Conservation (phyloP, 2,797 vertebrate genomes). For the Antennarius maculatus region DNA sequence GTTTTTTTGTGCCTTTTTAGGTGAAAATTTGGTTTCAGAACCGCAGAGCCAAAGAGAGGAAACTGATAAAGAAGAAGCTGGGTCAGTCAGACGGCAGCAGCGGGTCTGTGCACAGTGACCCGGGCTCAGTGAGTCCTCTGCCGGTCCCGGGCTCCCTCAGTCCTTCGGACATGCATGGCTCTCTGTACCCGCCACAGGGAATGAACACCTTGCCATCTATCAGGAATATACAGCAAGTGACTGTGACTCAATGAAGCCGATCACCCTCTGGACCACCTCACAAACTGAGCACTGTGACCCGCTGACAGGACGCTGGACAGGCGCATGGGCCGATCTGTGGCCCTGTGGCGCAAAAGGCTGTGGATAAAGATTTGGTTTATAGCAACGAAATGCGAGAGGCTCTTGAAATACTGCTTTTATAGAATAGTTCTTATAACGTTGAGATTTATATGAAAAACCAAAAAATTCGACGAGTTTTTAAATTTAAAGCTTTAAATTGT, state of each 20-base stretch:
- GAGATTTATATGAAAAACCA: slow-evolving; percentile 28
- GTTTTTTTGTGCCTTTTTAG: slow-evolving; percentile 65
- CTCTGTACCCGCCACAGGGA: slow-evolving; percentile 85
- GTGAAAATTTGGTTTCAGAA: slow-evolving; percentile 99
- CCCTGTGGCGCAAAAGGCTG: slow-evolving; percentile 65
- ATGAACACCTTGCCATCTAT: slow-evolving; percentile 88
- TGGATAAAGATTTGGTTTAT: slow-evolving; percentile 60
- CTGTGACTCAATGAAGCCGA: slow-evolving; percentile 83
- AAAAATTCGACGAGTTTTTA: slow-evolving; percentile 71
- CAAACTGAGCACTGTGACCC: slow-evolving; percentile 84
- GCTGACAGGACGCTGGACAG: slow-evolving; percentile 72
- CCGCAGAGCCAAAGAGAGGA: slow-evolving; percentile 92
- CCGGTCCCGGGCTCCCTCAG: slow-evolving; percentile 86
- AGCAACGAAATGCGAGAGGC: slow-evolving; percentile 78
- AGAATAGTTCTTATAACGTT: slow-evolving; percentile 81
- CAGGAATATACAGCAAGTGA: slow-evolving; percentile 89
- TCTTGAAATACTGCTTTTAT: slow-evolving; percentile 83
- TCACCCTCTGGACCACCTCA: slow-evolving; percentile 65
- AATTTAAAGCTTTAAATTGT: slow-evolving; percentile 76
- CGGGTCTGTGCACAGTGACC: slow-evolving; percentile 91
- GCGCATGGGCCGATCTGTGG: not conserved
- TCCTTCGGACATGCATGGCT: slow-evolving; percentile 86
- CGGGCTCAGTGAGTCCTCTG: slow-evolving; percentile 90
- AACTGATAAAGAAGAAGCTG: slow-evolving; percentile 94
- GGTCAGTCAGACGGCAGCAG: slow-evolving; percentile 91